These are phyloP conservation scores for Lucifuga dentata DNA, from an alignment of 2,113 vertebrate genomes.

Conservation along the genomic window DNA sequence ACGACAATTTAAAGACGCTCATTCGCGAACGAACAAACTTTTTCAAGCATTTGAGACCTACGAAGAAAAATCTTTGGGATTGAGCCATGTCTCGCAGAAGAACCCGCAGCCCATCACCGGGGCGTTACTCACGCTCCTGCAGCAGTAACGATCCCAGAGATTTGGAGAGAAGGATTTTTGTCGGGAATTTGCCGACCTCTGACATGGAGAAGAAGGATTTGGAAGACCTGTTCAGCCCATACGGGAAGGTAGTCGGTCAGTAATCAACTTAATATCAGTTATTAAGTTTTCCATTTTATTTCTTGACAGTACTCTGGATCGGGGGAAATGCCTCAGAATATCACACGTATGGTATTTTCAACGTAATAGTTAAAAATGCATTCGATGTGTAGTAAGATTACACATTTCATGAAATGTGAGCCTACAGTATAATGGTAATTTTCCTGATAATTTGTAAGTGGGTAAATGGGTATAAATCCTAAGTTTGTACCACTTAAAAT, in stretches of 20 bases:
- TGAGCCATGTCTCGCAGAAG: constrained; percentile 88
- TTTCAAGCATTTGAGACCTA: constrained; percentile 64
- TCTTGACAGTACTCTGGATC: constrained; percentile 15
- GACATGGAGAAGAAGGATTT: constrained; percentile 90
- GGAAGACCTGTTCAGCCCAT: constrained; percentile 88
- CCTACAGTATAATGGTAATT: constrained; percentile 18
- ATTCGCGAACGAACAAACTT: constrained; percentile 45
- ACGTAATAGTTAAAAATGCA: constrained; percentile 6
- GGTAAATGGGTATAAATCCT: constrained; percentile 27
- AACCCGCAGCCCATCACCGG: constrained; percentile 83
- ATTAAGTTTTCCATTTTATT: constrained; percentile 26
- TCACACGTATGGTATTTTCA: background rate
- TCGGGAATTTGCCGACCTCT: constrained; percentile 91
- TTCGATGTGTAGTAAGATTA: constrained; percentile 20
- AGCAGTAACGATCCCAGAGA: constrained; percentile 88
- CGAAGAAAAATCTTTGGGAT: constrained; percentile 58
- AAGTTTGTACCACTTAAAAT: constrained; percentile 73
- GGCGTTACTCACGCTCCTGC: constrained; percentile 74
- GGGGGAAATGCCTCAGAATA: constrained; percentile 8
- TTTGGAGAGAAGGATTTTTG: constrained; percentile 92
- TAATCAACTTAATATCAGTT: constrained; percentile 68
- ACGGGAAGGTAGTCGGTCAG: constrained; percentile 90
- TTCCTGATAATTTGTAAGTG: background rate
- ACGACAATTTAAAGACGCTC: constrained; percentile 63
- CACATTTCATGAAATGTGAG: constrained; percentile 17